phyloP scores from a whole-genome alignment of 64 coral and sea anemone genomes.

The Porites australiensis region DNA sequence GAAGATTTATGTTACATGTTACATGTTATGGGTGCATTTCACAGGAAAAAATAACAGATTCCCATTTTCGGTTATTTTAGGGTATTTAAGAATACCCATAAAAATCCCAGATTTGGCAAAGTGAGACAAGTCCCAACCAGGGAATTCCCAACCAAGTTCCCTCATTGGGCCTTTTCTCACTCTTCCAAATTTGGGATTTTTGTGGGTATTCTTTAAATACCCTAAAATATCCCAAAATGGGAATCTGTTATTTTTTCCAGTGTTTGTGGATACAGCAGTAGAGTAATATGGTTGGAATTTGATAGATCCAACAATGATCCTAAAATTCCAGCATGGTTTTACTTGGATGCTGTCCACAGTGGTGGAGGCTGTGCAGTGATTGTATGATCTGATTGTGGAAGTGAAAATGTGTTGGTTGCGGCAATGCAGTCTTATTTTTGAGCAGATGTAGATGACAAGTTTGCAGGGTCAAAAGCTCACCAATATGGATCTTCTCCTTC shows the following conservation, averaged over 20 bases:
- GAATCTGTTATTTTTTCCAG: no score
- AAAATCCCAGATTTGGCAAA: no score
- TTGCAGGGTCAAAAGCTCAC: constrained; percentile 1
- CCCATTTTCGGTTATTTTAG: no score
- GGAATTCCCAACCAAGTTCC: no score
- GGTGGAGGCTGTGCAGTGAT: constrained; percentile 41
- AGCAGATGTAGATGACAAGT: not conserved
- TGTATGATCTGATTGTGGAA: constrained; percentile 55
- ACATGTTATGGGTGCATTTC: not conserved
- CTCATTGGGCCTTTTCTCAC: no score
- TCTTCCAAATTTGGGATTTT: no score
- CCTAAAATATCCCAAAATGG: no score
- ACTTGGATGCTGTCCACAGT: constrained; percentile 32
- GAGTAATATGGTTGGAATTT: constrained; percentile 1
- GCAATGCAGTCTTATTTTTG: constrained; percentile 60
- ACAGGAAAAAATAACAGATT: no score
- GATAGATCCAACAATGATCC: no score
- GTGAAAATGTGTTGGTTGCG: constrained; percentile 46
- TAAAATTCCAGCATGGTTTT: not conserved
- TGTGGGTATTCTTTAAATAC: no score
- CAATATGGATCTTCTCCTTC: constrained; percentile 46
- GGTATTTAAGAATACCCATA: no score
- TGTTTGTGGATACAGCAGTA: not conserved
- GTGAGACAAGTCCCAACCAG: no score
- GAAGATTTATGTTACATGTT: not conserved